Evolutionary conservation across 2,113 vertebrate genomes (phyloP).

Genomic region (Danionella cerebrum): DNA sequence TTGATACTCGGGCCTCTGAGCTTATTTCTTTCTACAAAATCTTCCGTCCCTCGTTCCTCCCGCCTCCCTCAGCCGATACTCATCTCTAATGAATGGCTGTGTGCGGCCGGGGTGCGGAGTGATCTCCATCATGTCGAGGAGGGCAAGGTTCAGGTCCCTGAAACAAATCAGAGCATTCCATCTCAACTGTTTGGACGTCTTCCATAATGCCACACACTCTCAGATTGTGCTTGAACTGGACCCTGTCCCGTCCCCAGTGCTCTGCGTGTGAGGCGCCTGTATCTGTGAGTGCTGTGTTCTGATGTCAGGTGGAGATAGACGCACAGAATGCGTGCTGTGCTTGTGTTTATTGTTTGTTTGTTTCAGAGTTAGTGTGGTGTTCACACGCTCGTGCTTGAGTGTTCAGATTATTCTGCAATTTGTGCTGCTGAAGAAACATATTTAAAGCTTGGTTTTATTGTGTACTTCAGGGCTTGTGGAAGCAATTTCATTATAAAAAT

Average conservation of each 20-base stretch:
- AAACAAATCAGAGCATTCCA: constrained; percentile 69
- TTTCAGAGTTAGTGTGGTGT: neutral
- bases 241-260: constrained; percentile 44
- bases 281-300: constrained; percentile 53
- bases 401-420: too few species aligned
- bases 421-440: too few species aligned
- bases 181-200: constrained; percentile 68
- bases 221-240: constrained; percentile 66
- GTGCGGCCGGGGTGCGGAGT: constrained; percentile 57
- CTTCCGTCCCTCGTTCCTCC: too few species aligned
- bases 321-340: neutral
- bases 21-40: too few species aligned
- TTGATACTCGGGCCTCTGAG: too few species aligned
- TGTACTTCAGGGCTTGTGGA: too few species aligned
- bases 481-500: too few species aligned
- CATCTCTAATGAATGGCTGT: constrained; percentile 74
- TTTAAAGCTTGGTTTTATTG: too few species aligned
- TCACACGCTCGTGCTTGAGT: neutral
- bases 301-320: constrained; percentile 66
- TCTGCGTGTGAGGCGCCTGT: constrained; percentile 7
- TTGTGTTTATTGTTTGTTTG: neutral
- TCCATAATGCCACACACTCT: constrained; percentile 76
- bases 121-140: constrained; percentile 67
- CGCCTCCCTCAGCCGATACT: constrained; percentile 58
- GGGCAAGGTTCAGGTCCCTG: constrained; percentile 65